Evolutionary conservation across 2,113 vertebrate species (phyloP), one percentile per base, ranked within the genome.

Genomic region (Ia io): DNA sequence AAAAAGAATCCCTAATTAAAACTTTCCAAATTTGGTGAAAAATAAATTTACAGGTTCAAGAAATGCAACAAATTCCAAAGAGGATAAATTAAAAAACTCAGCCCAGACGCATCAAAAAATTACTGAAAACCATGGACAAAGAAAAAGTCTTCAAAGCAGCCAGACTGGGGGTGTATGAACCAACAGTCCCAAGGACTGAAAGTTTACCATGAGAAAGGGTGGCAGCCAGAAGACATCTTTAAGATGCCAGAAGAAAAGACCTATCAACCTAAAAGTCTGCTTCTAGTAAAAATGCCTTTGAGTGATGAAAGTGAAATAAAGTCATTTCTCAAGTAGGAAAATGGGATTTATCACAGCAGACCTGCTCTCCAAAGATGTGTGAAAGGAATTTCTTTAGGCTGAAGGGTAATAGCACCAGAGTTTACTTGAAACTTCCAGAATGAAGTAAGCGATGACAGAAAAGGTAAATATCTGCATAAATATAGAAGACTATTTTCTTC

Each of bases 101-200:
- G 0, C 40, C 9, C 4, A 74, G 32, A 88, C 13, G 76, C 25
- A 69, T 73, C n/a, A 42, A 17, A 78, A 53, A 76, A 86, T 78
- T 6, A n/a, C 2, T n/a, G 22, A 93, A 91, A 76, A 70, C 13
- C 9, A 25, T 0, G 47, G 18, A 73, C 14, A 80, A 59, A 56
- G 13, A 89, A 93, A 83, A 70, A 59, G 14, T 82, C n/a, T 70
- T 83, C 2, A 70, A 90, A 77, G 22, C 22, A 82, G n/a, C 12
- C 23, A 51, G 20, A 76, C 28, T 47, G 9, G 1, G 12, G 76
- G 8, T 56, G 16, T 6, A 28, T 0, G 1, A 3, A 9, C 49
- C 18, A 74, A 37, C 14, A 76, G 51, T 9, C 20, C 32, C 14
- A 47, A 61, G 9, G 28, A 40, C 51, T 16, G 8, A 6, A 56